phyloP scores from a whole-genome alignment of 2,888 invertebrate genomes.

The Orgyia antiqua region DNA sequence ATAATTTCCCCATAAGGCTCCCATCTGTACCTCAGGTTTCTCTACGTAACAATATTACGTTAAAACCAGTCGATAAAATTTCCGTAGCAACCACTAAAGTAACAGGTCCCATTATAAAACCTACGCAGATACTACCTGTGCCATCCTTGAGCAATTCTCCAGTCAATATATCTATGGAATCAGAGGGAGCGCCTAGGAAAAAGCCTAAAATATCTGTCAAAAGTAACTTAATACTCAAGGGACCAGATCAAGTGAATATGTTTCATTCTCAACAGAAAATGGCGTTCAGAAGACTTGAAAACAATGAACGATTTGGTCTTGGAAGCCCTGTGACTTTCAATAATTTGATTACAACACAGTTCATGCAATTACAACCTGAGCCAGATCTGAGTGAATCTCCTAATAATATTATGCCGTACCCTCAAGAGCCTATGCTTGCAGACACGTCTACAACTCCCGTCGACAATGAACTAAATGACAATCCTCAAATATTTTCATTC shows the following conservation, averaged over 20 bases:
- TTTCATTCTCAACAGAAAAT: slow-evolving; percentile 72
- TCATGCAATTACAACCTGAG: slow-evolving; percentile 65
- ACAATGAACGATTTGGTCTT: slow-evolving; percentile 61
- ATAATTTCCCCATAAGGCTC: slow-evolving; percentile 62
- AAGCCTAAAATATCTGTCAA: slow-evolving; percentile 75
- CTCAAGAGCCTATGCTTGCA: slow-evolving; percentile 51
- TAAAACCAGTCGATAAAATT: slow-evolving; percentile 61
- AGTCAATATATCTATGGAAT: slow-evolving; percentile 44
- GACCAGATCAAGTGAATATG: slow-evolving; percentile 70
- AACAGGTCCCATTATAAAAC: slow-evolving; percentile 62
- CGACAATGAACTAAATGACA: slow-evolving; percentile 42
- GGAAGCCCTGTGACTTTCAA: slow-evolving; percentile 66
- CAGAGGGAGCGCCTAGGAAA: slow-evolving; percentile 59
- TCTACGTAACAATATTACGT: slow-evolving; percentile 54
- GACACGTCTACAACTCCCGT: slow-evolving; percentile 53
- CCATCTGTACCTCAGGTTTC: slow-evolving; percentile 51
- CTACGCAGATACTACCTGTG: slow-evolving; percentile 64
- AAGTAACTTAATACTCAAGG: slow-evolving; percentile 70
- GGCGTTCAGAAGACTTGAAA: slow-evolving; percentile 65
- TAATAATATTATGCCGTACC: slow-evolving; percentile 50
- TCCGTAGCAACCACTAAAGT: slow-evolving; percentile 55
- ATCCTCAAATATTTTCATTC: slow-evolving; percentile 60
- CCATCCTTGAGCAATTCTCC: slow-evolving; percentile 63
- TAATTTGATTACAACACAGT: slow-evolving; percentile 66
- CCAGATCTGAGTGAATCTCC: slow-evolving; percentile 59